Base-by-base conservation (phyloP, 2,113 vertebrate genomes). In the Phrynosoma blainvillii region DNA sequence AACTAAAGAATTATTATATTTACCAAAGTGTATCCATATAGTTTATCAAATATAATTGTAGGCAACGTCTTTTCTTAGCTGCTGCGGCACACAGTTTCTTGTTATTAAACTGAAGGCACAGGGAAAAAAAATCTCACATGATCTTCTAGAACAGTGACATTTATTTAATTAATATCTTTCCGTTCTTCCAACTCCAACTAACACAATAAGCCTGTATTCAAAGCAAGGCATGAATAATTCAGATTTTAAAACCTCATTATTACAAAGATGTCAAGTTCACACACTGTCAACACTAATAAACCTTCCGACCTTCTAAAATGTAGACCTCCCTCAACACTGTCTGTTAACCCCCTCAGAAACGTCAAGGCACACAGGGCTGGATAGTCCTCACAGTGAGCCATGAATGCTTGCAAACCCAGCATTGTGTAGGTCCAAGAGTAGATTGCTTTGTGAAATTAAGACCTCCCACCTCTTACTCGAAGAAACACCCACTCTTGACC, bases 231-330 rank as follows among this genome's bases (percentile, higher is more conserved):
- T 95, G 94, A 96, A 96, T 96, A 95, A 96, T 95, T 95, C 92
- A 94, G 92, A 88, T 89, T 93, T 91, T 82, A 93, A 93, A 95
- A 93, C 93, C 80, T n/a, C 92, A 93, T 96, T 96, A 96, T 94
- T 95, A 92, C 91, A 93, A 90, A 94, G 95, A 96, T 95, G 95
- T 96, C 92, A 62, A 94, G 92, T 94, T 95, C 95, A 95, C 94
- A 95, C 94, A 95, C 93, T 95, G 95, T 95, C 95, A 95, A 93
- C 94, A 95, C 93, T 84, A 95, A 95, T 96, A 94, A 96, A 94
- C 93, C 93, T 92, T 93, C 93, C 89, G 89, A 94, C 91, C 91
- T 93, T 93, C 93, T 93, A 93, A 95, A 94, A 92, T 88, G 88
- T 91, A 93, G 91, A 94, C 88, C 62, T 68, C 16, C 11, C 54